phyloP scores from a whole-genome alignment of 2,113 vertebrate species.

The Eolophus roseicapilla region DNA sequence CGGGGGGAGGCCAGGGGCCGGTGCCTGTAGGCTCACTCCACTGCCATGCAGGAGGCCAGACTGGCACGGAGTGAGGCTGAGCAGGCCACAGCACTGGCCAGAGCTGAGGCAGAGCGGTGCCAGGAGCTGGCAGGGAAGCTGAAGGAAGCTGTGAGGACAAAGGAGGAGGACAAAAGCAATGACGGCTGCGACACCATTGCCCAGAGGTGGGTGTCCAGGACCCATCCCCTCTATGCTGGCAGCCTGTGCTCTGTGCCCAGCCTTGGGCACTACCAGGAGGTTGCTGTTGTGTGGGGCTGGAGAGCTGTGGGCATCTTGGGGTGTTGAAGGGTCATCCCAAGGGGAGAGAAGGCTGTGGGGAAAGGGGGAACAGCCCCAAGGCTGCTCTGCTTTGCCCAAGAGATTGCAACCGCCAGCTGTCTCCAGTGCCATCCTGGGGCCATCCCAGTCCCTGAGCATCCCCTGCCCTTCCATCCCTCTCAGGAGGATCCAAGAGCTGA shows the following conservation, averaged over 20 bases:
- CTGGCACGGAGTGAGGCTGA: constrained; percentile 79
- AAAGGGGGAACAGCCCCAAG: not conserved
- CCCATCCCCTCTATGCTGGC: not conserved
- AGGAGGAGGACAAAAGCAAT: constrained; percentile 48
- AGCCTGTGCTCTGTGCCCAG: not conserved
- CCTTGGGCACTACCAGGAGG: not conserved
- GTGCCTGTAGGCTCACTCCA: not conserved
- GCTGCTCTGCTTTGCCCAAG: not conserved
- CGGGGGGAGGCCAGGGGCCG: fast-evolving
- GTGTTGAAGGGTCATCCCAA: not conserved
- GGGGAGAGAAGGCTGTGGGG: not conserved
- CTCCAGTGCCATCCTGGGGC: not conserved
- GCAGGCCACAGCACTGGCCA: constrained; percentile 74
- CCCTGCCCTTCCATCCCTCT: not conserved
- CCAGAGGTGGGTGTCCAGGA: constrained; percentile 73
- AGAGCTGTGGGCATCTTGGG: fast-evolving
- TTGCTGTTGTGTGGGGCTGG: not conserved
- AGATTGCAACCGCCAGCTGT: not conserved
- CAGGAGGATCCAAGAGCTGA: constrained; percentile 83
- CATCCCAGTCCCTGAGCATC: not conserved
- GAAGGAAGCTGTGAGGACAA: constrained; percentile 67
- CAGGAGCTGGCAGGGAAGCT: constrained; percentile 79
- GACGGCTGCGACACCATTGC: not conserved
- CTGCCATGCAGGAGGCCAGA: constrained; percentile 79
- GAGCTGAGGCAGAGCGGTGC: constrained; percentile 78